Percentiles rank a stretch among this genome's conserved stretches.
These are phyloP conservation scores for Chinchilla lanigera DNA, from an alignment of 2,113 vertebrate genomes.

Conservation along the genomic window DNA sequence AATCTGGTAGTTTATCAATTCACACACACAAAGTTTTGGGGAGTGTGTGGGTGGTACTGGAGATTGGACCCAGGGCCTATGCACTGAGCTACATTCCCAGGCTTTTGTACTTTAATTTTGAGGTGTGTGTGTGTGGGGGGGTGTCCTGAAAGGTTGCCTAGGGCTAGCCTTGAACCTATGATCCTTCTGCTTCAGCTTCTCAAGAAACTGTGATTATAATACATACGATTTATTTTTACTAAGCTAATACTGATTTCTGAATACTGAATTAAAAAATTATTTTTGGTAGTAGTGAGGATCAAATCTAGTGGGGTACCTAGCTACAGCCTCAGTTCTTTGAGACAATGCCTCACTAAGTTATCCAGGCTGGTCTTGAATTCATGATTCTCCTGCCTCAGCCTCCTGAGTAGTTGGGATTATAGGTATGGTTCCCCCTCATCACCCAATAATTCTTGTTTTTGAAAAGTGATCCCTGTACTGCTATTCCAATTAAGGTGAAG, in stretches of 20 bases:
- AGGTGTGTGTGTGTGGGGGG: neutral
- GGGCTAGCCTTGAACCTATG: neutral
- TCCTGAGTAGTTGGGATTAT: neutral
- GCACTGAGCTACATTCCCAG: neutral
- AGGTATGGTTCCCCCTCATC: neutral
- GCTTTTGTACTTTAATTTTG: neutral
- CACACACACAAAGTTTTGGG: neutral
- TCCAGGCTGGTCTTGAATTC: neutral
- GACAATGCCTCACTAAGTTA: neutral
- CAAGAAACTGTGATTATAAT: neutral
- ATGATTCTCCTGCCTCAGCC: neutral
- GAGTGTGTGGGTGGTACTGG: neutral
- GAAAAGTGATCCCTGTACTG: neutral
- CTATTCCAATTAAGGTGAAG: conserved; percentile 22
- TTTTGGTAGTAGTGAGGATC: neutral
- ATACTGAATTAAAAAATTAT: neutral
- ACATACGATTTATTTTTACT: conserved; percentile 14
- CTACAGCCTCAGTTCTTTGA: neutral
- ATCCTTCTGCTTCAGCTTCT: neutral
- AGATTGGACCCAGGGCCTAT: neutral
- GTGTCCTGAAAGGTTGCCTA: neutral
- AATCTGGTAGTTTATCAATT: conserved; percentile 13
- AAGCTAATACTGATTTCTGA: conserved; percentile 44
- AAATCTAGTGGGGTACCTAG: neutral
- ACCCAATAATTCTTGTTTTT: conserved; percentile 48